Evolutionary conservation across 2,113 vertebrate species (phyloP).

Genomic region (Lamprologus speciosus): DNA sequence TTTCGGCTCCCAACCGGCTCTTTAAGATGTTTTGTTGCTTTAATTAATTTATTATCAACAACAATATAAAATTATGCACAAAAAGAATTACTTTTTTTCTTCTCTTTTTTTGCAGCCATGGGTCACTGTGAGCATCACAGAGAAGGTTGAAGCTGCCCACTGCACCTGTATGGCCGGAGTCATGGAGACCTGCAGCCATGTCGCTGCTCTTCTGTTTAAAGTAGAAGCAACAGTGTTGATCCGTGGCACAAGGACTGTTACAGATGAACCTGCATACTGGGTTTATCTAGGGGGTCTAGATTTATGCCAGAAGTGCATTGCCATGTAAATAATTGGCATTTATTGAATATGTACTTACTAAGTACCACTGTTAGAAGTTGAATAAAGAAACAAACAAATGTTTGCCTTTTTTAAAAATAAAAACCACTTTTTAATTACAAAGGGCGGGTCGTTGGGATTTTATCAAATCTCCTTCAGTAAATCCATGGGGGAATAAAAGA

Average conservation of each 20-base stretch:
- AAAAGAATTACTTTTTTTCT: neutral
- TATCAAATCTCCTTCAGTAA: neutral
- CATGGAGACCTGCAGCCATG: neutral
- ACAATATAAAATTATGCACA: neutral
- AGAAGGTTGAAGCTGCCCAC: neutral
- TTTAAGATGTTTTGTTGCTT: neutral
- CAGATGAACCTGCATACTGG: neutral
- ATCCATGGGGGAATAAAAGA: neutral
- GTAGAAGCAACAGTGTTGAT: neutral
- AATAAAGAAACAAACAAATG: neutral
- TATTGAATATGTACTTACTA: neutral
- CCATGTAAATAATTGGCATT: neutral
- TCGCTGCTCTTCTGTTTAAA: neutral
- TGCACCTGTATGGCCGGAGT: neutral
- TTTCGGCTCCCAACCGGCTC: neutral
- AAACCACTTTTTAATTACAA: neutral
- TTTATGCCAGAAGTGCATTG: neutral
- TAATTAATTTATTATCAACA: neutral
- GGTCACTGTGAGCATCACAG: neutral
- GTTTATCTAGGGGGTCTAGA: neutral
- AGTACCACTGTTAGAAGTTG: neutral
- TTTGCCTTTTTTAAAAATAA: neutral
- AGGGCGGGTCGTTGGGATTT: neutral
- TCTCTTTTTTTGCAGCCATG: neutral
- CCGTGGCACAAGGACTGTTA: neutral